phyloP scores from a whole-genome alignment of 2,113 vertebrate genomes.

The Stigmatopora argus region DNA sequence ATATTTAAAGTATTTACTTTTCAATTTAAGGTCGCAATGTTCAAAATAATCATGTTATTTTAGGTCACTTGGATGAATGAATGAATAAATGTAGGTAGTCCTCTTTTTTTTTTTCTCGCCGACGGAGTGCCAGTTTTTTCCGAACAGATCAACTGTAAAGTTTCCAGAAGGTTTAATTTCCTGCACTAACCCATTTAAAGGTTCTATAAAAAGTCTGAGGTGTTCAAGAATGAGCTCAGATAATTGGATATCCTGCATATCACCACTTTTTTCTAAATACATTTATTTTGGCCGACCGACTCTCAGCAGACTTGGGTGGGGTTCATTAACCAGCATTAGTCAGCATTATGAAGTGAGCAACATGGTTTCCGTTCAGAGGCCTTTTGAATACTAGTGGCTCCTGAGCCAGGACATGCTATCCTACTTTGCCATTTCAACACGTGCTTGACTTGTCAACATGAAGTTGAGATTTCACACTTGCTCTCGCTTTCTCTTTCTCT shows the following conservation, averaged over 20 bases:
- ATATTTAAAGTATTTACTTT: too few species aligned
- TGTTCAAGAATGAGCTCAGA: constrained; percentile 53
- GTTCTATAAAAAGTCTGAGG: constrained; percentile 51
- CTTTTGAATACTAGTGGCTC: constrained; percentile 27
- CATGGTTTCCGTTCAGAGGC: constrained; percentile 19
- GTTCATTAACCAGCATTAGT: constrained; percentile 30
- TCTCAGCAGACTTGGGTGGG: constrained; percentile 10
- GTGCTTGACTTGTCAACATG: constrained; percentile 30
- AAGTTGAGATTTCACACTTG: too few species aligned
- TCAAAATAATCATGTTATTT: too few species aligned
- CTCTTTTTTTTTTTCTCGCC: constrained; percentile 24
- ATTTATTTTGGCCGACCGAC: constrained; percentile 4
- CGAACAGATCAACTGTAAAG: constrained; percentile 3
- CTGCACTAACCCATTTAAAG: constrained; percentile 34
- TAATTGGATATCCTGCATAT: constrained; percentile 41
- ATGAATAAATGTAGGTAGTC: constrained; percentile 8
- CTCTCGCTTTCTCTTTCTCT: too few species aligned
- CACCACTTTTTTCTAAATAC: constrained; percentile 25
- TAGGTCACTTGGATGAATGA: background rate
- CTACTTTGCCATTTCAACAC: constrained; percentile 48
- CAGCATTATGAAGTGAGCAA: constrained; percentile 37
- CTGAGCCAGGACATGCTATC: constrained; percentile 35
- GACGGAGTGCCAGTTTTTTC: constrained; percentile 42
- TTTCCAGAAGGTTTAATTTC: constrained; percentile 36
- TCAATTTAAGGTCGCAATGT: too few species aligned